Evolutionary conservation across 2,888 invertebrate species (phyloP).

Genomic region (Dasysyrphus albostriatus): DNA sequence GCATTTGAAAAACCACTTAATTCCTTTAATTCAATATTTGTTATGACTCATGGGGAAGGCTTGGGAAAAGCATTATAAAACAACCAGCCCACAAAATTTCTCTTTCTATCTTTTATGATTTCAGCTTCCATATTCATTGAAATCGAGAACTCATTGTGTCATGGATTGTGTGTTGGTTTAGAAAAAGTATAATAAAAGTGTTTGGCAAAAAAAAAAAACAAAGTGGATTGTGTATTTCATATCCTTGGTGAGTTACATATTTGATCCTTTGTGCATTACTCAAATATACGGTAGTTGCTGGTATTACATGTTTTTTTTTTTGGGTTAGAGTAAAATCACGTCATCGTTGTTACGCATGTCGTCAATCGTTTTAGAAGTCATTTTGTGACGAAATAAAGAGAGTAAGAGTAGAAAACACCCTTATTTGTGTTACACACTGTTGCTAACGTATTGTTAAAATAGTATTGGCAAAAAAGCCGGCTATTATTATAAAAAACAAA

Average conservation of each 20-base stretch:
- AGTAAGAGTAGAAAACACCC: constrained; percentile 60
- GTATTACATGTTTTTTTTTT: neutral
- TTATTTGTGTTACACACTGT: constrained; percentile 49
- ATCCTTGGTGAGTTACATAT: constrained; percentile 11
- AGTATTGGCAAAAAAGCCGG: constrained; percentile 58
- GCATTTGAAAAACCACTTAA: constrained; percentile 73
- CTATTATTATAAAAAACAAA: constrained; percentile 17
- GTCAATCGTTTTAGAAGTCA: constrained; percentile 46
- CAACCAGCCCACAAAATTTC: constrained; percentile 43
- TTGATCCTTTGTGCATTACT: constrained; percentile 32
- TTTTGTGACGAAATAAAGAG: constrained; percentile 49
- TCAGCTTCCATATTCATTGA: constrained; percentile 18
- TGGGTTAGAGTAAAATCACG: constrained; percentile 40
- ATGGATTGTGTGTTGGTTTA: constrained; percentile 24
- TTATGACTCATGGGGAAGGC: constrained; percentile 72
- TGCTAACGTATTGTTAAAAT: constrained; percentile 52
- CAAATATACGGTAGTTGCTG: constrained; percentile 3
- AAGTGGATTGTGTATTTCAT: constrained; percentile 47
- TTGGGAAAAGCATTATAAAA: constrained; percentile 46
- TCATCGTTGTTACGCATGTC: constrained; percentile 72
- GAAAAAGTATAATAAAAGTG: constrained; percentile 19
- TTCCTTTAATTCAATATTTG: constrained; percentile 70
- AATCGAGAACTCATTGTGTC: constrained; percentile 34
- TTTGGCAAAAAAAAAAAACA: constrained; percentile 16
- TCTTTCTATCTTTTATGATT: constrained; percentile 7